Evolutionary conservation across 2,888 invertebrate genomes (phyloP).

Genomic region (Ecdyonurus torrentis): DNA sequence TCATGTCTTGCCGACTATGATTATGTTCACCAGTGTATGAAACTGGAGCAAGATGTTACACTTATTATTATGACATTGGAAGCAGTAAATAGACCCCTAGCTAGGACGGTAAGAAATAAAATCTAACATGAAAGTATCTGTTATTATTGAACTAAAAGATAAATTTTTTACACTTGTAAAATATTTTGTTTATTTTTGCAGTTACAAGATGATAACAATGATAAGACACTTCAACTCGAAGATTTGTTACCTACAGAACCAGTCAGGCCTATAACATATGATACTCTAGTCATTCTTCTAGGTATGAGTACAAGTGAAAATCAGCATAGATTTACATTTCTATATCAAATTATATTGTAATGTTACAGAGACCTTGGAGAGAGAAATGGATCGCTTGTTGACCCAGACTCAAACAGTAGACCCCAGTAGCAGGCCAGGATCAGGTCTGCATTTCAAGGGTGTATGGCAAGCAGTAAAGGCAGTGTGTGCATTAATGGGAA

Average conservation of each 20-base stretch:
- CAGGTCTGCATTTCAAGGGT: constrained; percentile 42
- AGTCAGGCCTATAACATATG: constrained; percentile 56
- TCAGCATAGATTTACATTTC: not conserved
- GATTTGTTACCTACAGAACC: constrained; percentile 63
- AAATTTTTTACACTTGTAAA: no score
- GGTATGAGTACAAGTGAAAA: constrained; percentile 43
- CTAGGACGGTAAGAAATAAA: constrained; percentile 59
- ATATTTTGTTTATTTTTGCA: constrained; percentile 23
- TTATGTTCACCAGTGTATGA: constrained; percentile 85
- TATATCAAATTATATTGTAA: constrained; percentile 5
- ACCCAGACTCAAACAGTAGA: constrained; percentile 34
- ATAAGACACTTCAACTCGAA: constrained; percentile 55
- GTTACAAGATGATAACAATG: constrained; percentile 61
- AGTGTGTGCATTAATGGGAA: constrained; percentile 73
- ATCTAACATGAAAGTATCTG: no score
- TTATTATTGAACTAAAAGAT: no score
- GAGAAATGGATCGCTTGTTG: constrained; percentile 56
- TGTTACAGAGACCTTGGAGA: constrained; percentile 55
- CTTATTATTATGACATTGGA: constrained; percentile 41
- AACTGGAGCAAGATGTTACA: constrained; percentile 74
- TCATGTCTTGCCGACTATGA: constrained; percentile 77
- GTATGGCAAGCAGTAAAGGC: constrained; percentile 86
- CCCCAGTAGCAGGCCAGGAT: constrained; percentile 21
- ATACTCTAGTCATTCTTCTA: constrained; percentile 67
- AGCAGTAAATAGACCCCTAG: constrained; percentile 48